Evolutionary conservation across 2,113 vertebrate species (phyloP).

Genomic region (Chitala chitala): DNA sequence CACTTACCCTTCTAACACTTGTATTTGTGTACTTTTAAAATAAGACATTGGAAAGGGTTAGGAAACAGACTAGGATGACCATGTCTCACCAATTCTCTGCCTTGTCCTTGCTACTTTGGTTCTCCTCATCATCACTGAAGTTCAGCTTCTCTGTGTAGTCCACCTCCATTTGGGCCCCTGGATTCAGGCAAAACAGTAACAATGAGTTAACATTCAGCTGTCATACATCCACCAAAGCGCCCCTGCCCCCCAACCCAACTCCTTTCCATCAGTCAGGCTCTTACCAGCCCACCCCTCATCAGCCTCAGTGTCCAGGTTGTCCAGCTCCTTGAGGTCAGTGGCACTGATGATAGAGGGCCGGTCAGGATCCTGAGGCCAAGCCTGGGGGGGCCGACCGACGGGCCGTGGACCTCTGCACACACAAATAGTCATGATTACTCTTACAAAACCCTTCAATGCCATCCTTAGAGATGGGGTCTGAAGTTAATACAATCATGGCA

Average conservation of each 20-base stretch:
- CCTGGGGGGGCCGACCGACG: conserved; percentile 59
- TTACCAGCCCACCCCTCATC: conserved; percentile 98
- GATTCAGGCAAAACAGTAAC: neutral
- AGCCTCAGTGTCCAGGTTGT: conserved; percentile 89
- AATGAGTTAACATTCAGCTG: too few species aligned
- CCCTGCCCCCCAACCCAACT: neutral
- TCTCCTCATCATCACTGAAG: conserved; percentile 97
- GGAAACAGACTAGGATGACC: too few species aligned
- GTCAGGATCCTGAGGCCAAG: conserved; percentile 82
- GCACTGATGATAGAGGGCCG: conserved; percentile 93
- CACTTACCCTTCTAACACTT: too few species aligned
- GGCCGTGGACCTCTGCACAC: conserved; percentile 66
- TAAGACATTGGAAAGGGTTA: too few species aligned
- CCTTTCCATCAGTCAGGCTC: neutral
- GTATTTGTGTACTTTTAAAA: too few species aligned
- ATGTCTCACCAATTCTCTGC: conserved; percentile 75
- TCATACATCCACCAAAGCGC: too few species aligned
- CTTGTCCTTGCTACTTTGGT: conserved; percentile 82
- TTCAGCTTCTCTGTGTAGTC: conserved; percentile 98
- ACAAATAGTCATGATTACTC: too few species aligned
- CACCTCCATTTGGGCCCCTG: conserved; percentile 97
- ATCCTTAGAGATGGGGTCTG: too few species aligned
- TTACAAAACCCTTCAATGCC: too few species aligned
- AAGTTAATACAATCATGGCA: too few species aligned
- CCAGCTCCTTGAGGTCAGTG: conserved; percentile 90